phyloP scores from a whole-genome alignment of 2,888 invertebrate genomes.

The Lasioglossum pauxillum region DNA sequence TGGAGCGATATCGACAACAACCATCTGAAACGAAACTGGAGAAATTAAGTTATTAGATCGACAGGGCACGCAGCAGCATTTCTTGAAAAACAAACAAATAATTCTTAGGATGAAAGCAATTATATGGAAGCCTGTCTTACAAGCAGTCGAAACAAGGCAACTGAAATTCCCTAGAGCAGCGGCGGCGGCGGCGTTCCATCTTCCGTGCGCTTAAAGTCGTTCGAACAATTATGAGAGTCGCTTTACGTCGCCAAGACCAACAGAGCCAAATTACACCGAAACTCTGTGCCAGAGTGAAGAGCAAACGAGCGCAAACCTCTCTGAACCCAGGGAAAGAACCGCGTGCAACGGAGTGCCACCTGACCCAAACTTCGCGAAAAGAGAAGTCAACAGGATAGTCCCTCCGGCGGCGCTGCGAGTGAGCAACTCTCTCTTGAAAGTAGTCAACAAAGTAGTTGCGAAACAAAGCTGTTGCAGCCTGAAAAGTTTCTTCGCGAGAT shows the following conservation, averaged over 20 bases:
- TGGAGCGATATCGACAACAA: no score
- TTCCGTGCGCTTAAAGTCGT: not conserved
- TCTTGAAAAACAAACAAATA: not conserved
- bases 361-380: constrained; percentile 2
- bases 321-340: not conserved
- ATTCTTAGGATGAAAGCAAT: not conserved
- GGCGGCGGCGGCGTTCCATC: not conserved
- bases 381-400: constrained; percentile 10
- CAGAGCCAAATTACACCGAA: constrained; percentile 1
- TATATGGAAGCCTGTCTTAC: not conserved
- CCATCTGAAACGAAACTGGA: no score
- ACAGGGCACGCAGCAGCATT: not conserved
- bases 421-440: not conserved
- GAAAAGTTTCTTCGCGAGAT: not conserved
- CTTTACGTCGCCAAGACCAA: not conserved
- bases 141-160: not conserved
- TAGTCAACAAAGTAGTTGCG: constrained; percentile 11
- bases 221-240: not conserved
- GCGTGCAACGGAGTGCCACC: constrained; percentile 4
- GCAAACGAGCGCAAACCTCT: not conserved
- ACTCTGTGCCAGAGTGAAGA: not conserved
- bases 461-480: constrained; percentile 14
- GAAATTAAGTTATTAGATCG: not conserved
- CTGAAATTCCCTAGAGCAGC: not conserved
- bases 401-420: not conserved